Base-by-base conservation (phyloP, 2,113 vertebrate species). In the Corythoichthys intestinalis region DNA sequence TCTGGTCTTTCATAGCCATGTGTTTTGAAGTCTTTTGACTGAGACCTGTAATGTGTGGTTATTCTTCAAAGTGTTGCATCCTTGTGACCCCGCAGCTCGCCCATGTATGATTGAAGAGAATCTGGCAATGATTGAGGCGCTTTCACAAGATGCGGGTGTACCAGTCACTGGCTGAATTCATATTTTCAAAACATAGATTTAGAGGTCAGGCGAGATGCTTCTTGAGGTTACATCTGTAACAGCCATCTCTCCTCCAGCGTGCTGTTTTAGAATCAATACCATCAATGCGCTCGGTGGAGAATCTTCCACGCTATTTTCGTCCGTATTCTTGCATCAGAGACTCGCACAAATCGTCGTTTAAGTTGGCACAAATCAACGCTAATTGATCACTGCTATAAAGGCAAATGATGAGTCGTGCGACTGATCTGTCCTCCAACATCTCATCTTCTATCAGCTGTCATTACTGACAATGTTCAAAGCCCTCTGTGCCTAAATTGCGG, bases 201-300 rank as follows among this genome's bases (percentile, higher is more conserved):
- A 85, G 89, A 87, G 83, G 87, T 88, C 83, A 84, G 67, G 52
- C 77, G 77, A 79, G 83, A 77, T 76, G 73, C 79, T 66, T 67
- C 75, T 58, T 14, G 66, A 78, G 76, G 80, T 86, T 81, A 76
- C 76, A 72, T 66, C 63, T 46, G 44, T 59, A 67, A 73, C 70
- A 84, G 73, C 78, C 71, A 71, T 77, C 80, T 82, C 59, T 57
- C 70, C 66, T 74, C 72, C 77, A 76, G 71, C 58, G 78, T 79
- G 73, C 69, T 65, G 46, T 67, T 34, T 67, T 76, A 83, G 76
- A 87, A 88, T 89, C 82, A 85, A 87, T 85, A 74, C 59, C 69
- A 79, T 91, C 82, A 70, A 83, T 88, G 77, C 47, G 48, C 34
- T 56, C 46, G 74, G 53, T 65, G 52, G 67, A 67, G 35, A 49